phyloP scores from a whole-genome alignment of 2,888 invertebrate genomes.

The Isoperla grammatica region DNA sequence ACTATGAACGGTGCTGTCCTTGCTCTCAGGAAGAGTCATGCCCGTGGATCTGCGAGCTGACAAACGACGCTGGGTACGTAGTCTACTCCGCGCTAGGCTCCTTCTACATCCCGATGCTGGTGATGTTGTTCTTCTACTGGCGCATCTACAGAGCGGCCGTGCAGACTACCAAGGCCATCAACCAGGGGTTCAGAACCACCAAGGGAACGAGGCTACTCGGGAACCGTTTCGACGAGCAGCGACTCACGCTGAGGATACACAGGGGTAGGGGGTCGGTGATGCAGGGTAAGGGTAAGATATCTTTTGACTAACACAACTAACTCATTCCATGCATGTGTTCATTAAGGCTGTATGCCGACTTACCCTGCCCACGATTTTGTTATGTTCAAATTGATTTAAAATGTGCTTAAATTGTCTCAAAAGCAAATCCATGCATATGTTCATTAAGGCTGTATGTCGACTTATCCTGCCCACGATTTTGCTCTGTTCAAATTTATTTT shows the following conservation, averaged over 20 bases:
- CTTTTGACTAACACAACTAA: too few species aligned
- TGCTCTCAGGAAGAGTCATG: conserved; percentile 42
- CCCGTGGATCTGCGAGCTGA: conserved; percentile 84
- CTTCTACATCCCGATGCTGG: conserved; percentile 96
- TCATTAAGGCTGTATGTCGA: too few species aligned
- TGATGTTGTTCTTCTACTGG: conserved; percentile 98
- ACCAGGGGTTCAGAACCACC: conserved; percentile 83
- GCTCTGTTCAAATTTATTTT: too few species aligned
- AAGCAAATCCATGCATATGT: too few species aligned
- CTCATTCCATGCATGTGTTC: too few species aligned
- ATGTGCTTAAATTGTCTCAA: too few species aligned
- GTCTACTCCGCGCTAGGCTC: conserved; percentile 97
- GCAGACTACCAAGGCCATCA: conserved; percentile 86
- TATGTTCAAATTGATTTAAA: too few species aligned
- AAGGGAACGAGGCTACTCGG: conserved; percentile 68
- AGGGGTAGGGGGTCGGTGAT: conserved; percentile 41
- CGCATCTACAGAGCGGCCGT: conserved; percentile 92
- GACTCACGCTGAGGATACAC: conserved; percentile 87
- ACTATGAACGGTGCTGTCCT: neutral
- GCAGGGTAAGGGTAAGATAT: conserved; percentile 13
- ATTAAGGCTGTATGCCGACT: too few species aligned
- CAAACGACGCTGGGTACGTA: conserved; percentile 92
- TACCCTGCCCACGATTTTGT: too few species aligned
- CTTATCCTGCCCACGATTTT: too few species aligned
- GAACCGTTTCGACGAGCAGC: conserved; percentile 79